Percentiles rank a stretch among this genome's conserved stretches.
phyloP scores from a whole-genome alignment of 1,140 invertebrate genomes.

The Gonatopus flavifemur region DNA sequence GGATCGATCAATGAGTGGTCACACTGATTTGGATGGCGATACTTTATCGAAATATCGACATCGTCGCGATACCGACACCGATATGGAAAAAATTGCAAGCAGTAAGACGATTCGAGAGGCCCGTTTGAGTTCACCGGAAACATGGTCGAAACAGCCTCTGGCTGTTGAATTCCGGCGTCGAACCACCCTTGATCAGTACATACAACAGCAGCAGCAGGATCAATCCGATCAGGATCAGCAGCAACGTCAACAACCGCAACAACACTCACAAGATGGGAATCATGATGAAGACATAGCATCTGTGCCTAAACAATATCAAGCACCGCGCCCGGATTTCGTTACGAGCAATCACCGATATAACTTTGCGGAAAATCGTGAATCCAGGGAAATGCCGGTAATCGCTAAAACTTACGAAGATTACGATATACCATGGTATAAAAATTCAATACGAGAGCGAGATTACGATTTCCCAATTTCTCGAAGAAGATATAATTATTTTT shows the following conservation, averaged over 20 bases:
- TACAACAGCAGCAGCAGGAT: slow-evolving; percentile 15
- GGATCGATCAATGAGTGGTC: neutral
- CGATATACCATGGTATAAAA: slow-evolving; percentile 36
- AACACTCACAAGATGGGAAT: neutral
- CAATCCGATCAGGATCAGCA: no score
- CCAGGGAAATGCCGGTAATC: slow-evolving; percentile 33
- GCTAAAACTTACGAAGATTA: slow-evolving; percentile 39
- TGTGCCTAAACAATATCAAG: slow-evolving; percentile 22
- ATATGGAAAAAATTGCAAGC: slow-evolving; percentile 42
- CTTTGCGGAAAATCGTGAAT: slow-evolving; percentile 37
- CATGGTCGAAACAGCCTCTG: slow-evolving; percentile 47
- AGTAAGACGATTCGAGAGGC: slow-evolving; percentile 39
- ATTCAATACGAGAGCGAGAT: slow-evolving; percentile 30
- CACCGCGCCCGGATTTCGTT: slow-evolving; percentile 45
- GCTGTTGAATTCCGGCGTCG: slow-evolving; percentile 44
- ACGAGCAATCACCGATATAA: slow-evolving; percentile 36
- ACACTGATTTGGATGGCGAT: neutral
- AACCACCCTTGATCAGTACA: slow-evolving; percentile 27
- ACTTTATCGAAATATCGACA: slow-evolving; percentile 5
- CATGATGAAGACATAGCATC: slow-evolving; percentile 9
- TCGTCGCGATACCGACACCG: slow-evolving; percentile 40
- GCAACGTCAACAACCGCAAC: slow-evolving; percentile 7
- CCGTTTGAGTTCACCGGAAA: slow-evolving; percentile 33
- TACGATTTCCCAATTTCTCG: slow-evolving; percentile 37
- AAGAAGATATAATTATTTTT: slow-evolving; percentile 31